These are phyloP conservation scores for Syrphus vitripennis DNA, from an alignment of 2,888 invertebrate genomes.

Conservation along the genomic window DNA sequence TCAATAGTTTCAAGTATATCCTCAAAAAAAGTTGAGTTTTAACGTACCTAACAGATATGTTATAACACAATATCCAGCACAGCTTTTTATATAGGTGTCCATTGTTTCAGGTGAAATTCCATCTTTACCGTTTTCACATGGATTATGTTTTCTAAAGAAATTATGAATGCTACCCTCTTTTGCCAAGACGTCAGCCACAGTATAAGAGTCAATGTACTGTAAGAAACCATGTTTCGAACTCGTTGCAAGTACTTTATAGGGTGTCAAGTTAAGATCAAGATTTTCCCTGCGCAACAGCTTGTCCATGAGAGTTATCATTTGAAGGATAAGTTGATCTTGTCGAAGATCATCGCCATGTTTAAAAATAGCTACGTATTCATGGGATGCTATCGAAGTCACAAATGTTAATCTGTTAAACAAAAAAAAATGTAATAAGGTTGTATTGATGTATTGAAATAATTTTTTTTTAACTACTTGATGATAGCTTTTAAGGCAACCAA, in stretches of 20 bases:
- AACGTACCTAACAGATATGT: conserved; percentile 91
- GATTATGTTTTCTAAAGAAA: conserved; percentile 95
- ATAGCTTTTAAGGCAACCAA: too few relatives aligned
- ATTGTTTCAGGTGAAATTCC: conserved; percentile 96
- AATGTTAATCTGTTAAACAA: conserved; percentile 88
- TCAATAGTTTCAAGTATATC: background rate
- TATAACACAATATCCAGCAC: conserved; percentile 99
- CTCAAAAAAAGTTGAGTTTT: background rate
- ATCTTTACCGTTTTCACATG: conserved; percentile 92
- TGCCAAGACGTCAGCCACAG: conserved; percentile 95
- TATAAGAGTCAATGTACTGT: conserved; percentile 95
- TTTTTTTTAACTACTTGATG: too few relatives aligned
- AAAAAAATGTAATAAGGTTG: background rate
- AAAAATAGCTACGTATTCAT: conserved; percentile 96
- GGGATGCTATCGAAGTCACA: conserved; percentile 86
- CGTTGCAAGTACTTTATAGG: conserved; percentile 97
- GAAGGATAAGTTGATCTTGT: conserved; percentile 98
- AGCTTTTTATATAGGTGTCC: conserved; percentile 97
- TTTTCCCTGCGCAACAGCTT: conserved; percentile 96
- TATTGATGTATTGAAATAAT: too few relatives aligned
- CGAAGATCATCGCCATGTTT: conserved; percentile 98
- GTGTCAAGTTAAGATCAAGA: conserved; percentile 96
- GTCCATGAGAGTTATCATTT: conserved; percentile 99
- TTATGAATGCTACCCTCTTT: conserved; percentile 95
- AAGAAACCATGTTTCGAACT: conserved; percentile 98